These are phyloP conservation scores for Drosophila chauvacae DNA, from an alignment of 1,140 invertebrate genomes.

Conservation along the genomic window DNA sequence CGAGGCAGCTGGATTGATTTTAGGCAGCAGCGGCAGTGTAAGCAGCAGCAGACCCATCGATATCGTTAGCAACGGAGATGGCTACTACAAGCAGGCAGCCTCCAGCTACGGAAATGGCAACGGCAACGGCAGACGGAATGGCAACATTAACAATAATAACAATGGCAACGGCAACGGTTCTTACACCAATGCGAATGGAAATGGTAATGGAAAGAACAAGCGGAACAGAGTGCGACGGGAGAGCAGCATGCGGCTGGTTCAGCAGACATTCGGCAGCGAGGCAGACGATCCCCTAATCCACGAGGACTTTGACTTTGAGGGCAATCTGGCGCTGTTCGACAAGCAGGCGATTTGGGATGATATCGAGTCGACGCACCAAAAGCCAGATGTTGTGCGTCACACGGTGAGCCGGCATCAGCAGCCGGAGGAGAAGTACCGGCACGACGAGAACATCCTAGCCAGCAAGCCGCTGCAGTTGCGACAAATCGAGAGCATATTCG, in stretches of 20 bases:
- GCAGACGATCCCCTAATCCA: conserved; percentile 85
- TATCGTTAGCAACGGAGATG: conserved; percentile 58
- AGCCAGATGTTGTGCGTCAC: conserved; percentile 87
- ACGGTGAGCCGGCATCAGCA: conserved; percentile 46
- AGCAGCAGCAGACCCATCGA: conserved; percentile 72
- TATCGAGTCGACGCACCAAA: conserved; percentile 87
- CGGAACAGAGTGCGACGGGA: conserved; percentile 67
- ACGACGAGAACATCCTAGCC: conserved; percentile 94
- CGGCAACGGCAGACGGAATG: conserved; percentile 39
- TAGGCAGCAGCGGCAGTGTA: conserved; percentile 6
- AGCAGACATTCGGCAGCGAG: conserved; percentile 71
- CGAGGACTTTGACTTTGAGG: conserved; percentile 97
- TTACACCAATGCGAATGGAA: conserved; percentile 47
- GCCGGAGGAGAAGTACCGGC: conserved; percentile 86
- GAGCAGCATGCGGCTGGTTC: conserved; percentile 66
- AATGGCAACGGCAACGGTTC: conserved; percentile 49
- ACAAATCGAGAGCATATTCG: conserved; percentile 88
- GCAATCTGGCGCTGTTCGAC: conserved; percentile 95
- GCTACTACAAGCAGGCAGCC: conserved; percentile 46
- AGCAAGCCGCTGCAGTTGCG: conserved; percentile 88
- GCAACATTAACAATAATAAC: conserved; percentile 46
- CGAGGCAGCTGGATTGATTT: conserved; percentile 7
- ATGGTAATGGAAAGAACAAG: conserved; percentile 59
- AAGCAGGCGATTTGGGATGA: conserved; percentile 92
- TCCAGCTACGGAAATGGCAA: conserved; percentile 51